These are phyloP conservation scores for Orthochromis indermauri DNA, from an alignment of 2,113 vertebrate species.

Conservation along the genomic window DNA sequence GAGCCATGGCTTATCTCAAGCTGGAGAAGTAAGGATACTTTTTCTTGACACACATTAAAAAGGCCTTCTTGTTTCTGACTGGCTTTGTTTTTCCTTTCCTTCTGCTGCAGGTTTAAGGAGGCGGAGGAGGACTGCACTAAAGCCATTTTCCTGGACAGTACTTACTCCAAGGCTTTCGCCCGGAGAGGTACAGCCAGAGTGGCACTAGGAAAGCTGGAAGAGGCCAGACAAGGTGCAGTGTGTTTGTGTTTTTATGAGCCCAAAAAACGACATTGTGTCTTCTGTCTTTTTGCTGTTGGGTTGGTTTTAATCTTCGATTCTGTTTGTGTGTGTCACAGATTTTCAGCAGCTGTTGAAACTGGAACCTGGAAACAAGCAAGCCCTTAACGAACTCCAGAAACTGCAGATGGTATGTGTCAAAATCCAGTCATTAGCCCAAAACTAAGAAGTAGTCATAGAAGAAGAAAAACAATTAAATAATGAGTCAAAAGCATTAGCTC, in stretches of 20 bases:
- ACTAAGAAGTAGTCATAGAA: background rate
- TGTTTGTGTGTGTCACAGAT: conserved; percentile 66
- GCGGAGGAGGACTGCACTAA: conserved; percentile 88
- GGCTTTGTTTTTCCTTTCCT: accelerated
- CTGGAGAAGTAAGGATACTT: conserved; percentile 75
- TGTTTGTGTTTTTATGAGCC: background rate
- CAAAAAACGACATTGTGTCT: background rate
- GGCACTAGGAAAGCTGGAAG: conserved; percentile 78
- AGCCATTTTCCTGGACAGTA: conserved; percentile 81
- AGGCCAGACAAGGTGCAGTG: conserved; percentile 81
- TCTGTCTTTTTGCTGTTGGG: background rate
- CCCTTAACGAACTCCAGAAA: conserved; percentile 83
- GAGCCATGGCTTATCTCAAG: conserved; percentile 94
- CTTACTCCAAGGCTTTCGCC: conserved; percentile 91
- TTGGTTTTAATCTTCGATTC: background rate
- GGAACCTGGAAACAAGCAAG: conserved; percentile 96
- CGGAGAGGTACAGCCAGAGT: conserved; percentile 85
- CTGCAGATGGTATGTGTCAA: conserved; percentile 75
- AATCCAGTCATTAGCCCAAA: background rate
- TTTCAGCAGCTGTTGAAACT: conserved; percentile 85
- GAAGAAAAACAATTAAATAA: background rate
- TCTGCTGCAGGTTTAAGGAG: conserved; percentile 75
- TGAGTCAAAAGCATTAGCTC: background rate
- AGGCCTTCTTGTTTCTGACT: accelerated
- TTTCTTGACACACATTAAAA: too few species aligned